These are phyloP conservation scores for Phoeniculus purpureus DNA, from an alignment of 2,797 vertebrate genomes.

Conservation along the genomic window DNA sequence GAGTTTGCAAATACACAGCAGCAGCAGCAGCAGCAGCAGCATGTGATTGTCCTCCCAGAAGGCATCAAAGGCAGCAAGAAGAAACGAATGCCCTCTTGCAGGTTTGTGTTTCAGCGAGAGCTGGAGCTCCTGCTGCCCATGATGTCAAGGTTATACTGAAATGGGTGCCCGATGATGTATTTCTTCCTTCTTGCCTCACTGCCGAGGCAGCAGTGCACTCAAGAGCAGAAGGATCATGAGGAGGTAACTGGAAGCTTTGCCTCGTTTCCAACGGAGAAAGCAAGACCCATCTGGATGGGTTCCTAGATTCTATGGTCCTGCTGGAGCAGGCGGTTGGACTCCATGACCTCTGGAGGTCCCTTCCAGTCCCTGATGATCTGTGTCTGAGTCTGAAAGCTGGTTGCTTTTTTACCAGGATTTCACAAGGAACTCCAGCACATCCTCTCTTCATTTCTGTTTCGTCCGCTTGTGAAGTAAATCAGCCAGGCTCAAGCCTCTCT, in stretches of 20 bases:
- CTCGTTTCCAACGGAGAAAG: not conserved
- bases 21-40: not conserved
- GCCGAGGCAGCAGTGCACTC: constrained; percentile 38
- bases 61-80: constrained; percentile 41
- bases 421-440: no score
- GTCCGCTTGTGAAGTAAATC: no score
- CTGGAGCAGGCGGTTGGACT: no score
- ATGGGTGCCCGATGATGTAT: constrained; percentile 43
- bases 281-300: no score
- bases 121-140: constrained; percentile 47
- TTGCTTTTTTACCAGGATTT: no score
- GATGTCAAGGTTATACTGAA: constrained; percentile 66
- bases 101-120: constrained; percentile 50
- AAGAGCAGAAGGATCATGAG: constrained; percentile 1
- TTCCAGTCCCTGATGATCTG: no score
- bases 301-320: no score
- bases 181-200: constrained; percentile 68
- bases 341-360: no score
- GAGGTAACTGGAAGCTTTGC: constrained; percentile 23
- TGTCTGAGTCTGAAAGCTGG: no score
- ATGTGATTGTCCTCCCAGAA: constrained; percentile 24
- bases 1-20: constrained; percentile 49
- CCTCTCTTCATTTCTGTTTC: no score
- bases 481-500: no score
- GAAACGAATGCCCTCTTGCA: constrained; percentile 46